Evolutionary conservation across 2,113 vertebrate genomes (phyloP), one percentile per base, ranked within the genome.

Genomic region (Eolophus roseicapilla): DNA sequence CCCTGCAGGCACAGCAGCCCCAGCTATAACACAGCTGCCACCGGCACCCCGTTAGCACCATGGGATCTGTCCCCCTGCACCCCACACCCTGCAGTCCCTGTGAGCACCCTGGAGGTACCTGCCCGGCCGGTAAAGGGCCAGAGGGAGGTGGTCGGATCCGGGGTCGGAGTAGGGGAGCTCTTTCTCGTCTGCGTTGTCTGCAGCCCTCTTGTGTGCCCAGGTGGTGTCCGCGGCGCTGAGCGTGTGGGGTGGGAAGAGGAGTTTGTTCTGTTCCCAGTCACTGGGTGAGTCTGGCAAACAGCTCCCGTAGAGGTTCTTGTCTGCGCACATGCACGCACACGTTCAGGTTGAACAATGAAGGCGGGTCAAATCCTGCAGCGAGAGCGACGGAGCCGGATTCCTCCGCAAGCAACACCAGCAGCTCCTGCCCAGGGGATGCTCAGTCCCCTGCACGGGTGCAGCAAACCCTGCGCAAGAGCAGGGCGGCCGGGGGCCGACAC

Each of bases 251-350:
- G 80, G 82, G 91, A 63, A 57, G 35, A 46, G 78, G 37, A 23
- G 65, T 75, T 97, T 78, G 91, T 63, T 92, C n/a, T 11, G 86
- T 63, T 94, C 86, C 76, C 69, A 28, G 91, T 9, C 8, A 46
- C 76, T 88, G 94, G 95, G 91, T 92, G 96, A 97, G 94, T 92
- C 95, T 92, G 83, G 89, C 95, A 97, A 95, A 91, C 94, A 95
- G 90, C 86, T 89, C 83, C 93, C 1, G 33, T 1, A 28, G 94
- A 88, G 80, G 60, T 25, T 70, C 84, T 68, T 10, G 86, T 18
- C 94, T 14, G 86, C 0, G 2, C 68, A 88, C 96, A 91, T 55
- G 94, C 94, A 96, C 47, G 0, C 77, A 95, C 96, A 95, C 4
- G 93, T 91, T 79, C 5, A 7, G 65, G 43, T 60, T 19, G 73